Percentiles rank a stretch among this genome's conserved stretches.
Evolutionary conservation across 2,888 invertebrate genomes (phyloP).

Genomic region (Pyrrhia umbra): DNA sequence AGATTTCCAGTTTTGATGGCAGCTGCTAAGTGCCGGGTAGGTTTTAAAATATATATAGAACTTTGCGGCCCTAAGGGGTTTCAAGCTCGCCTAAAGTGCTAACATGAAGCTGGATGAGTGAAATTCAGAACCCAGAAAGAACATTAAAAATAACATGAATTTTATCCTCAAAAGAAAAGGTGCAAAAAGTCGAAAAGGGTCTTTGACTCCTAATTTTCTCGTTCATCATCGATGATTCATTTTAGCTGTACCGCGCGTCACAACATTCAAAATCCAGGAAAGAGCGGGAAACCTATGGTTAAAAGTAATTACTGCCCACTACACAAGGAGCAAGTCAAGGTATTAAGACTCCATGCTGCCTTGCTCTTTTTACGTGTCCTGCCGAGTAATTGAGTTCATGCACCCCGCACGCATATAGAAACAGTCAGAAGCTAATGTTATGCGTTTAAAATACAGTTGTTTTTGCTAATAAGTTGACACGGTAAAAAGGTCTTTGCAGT

Average conservation of each 20-base stretch:
- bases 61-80: no score
- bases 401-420: slow-evolving; percentile 50
- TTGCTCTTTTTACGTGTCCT: slow-evolving; percentile 58
- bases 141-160: background rate
- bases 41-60: no score
- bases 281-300: slow-evolving; percentile 27
- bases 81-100: no score
- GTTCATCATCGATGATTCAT: slow-evolving; percentile 1
- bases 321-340: slow-evolving; percentile 34
- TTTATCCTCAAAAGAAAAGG: background rate
- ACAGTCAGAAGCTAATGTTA: slow-evolving; percentile 24
- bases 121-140: no score
- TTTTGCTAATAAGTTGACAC: background rate
- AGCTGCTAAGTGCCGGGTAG: no score
- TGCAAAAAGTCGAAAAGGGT: background rate
- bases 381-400: slow-evolving; percentile 58
- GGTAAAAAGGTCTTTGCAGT: slow-evolving; percentile 5
- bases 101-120: background rate
- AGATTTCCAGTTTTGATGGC: no score
- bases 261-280: slow-evolving; percentile 14
- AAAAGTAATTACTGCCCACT: slow-evolving; percentile 43
- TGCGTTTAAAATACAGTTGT: slow-evolving; percentile 2
- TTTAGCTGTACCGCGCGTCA: background rate
- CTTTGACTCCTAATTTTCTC: slow-evolving; percentile 7
- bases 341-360: slow-evolving; percentile 37